Evolutionary conservation across 2,888 invertebrate genomes (phyloP), one percentile per base, ranked within the genome.

Genomic region (Tortrix viridana): DNA sequence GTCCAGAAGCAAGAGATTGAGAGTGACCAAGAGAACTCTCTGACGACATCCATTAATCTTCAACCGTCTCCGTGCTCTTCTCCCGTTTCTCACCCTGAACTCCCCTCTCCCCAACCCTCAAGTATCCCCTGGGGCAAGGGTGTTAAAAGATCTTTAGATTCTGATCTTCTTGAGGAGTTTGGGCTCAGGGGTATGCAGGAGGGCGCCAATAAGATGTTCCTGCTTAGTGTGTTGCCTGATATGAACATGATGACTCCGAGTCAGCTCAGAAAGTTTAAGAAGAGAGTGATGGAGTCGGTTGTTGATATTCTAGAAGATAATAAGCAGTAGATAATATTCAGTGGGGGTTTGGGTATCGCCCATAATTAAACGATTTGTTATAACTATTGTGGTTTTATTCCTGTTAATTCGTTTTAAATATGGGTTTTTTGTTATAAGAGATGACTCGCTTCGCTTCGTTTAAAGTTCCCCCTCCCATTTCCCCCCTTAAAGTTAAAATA

Each of bases 241-340:
- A 2, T 53, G n/a, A 53, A 41, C 9, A 9, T 6, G 20, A 53
- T 53, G 52, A 22, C 52, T 9, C 7, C 38, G 0, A 22, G 20
- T 37, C 52, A 53, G 16, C 16, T 41, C 38, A 38, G 52, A 6
- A 22, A 7, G 3, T 53, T 53, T 22, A 53, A 53, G n/a, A 38
- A 38, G 22, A 20, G 9, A n/a, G 52, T 20, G 0, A 9, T 53
- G 16, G 38, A 38, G 5, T 9, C 22, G 5, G 9, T 53, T 4
- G 52, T 22, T 20, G 52, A 53, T 4, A 53, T 53, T n/a, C 22
- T 53, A 26, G 26, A 26, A 26, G 26, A 26, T 6, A 26, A 26
- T 26, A 26, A 12, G 26, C 7, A 9, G 3, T 5, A 26, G 9
- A n/a, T n/a, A n/a, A n/a, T 26, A 26, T 5, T 1, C 5, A 22